A percentile compares a stretch with the other conserved stretches of the same genome.
Evolutionary conservation across 2,797 vertebrate genomes (phyloP).

Genomic region (Ataeniobius toweri): DNA sequence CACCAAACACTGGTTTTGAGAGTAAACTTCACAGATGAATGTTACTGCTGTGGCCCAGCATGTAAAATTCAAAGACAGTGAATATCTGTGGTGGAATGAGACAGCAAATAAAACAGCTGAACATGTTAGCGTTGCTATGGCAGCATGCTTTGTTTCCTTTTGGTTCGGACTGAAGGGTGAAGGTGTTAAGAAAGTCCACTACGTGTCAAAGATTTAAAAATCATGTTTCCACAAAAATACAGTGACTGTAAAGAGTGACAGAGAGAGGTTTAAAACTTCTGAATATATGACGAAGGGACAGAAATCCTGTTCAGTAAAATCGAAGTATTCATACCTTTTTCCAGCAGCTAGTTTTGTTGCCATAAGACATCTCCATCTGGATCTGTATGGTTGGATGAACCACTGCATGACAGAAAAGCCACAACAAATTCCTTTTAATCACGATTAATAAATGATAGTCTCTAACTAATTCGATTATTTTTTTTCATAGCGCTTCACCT

Average conservation of each 20-base stretch:
- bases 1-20: no score
- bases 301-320: not conserved
- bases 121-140: no score
- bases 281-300: not conserved
- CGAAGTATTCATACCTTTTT: not conserved
- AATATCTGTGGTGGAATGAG: not conserved
- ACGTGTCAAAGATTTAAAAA: no score
- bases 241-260: not conserved
- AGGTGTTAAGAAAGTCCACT: no score
- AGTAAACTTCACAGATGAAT: no score
- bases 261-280: not conserved
- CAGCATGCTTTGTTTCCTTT: no score
- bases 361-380: not conserved
- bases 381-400: not conserved
- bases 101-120: no score
- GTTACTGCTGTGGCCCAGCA: no score
- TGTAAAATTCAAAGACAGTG: not conserved
- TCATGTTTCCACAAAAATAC: not conserved
- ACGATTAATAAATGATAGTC: not conserved
- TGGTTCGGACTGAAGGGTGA: no score
- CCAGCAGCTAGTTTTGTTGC: not conserved
- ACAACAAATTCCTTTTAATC: no score
- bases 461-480: not conserved
- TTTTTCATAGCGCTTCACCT: not conserved
- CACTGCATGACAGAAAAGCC: not conserved